phyloP scores from a whole-genome alignment of 2,888 invertebrate species.

The Protophormia terraenovae region DNA sequence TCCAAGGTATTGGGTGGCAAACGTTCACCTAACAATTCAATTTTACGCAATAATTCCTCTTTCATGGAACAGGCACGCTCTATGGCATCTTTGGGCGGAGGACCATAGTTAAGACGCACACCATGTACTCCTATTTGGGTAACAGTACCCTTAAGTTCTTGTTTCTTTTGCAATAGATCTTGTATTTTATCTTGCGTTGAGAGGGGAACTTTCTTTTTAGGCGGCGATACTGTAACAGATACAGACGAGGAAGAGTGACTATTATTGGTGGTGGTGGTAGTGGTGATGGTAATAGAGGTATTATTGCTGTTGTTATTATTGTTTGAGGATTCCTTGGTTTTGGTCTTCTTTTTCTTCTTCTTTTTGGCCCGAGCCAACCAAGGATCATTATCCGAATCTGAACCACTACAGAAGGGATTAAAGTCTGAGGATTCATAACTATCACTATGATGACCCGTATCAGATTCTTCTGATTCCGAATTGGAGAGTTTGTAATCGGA shows the following conservation, averaged over 20 bases:
- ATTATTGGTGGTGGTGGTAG: conserved; percentile 52
- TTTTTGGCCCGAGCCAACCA: conserved; percentile 89
- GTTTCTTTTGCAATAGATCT: conserved; percentile 84
- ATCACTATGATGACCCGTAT: conserved; percentile 79
- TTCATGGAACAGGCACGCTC: conserved; percentile 96
- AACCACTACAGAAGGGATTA: conserved; percentile 95
- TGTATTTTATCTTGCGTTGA: conserved; percentile 92
- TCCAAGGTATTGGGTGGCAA: conserved; percentile 98
- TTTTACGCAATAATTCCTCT: conserved; percentile 91
- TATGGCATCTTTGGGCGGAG: conserved; percentile 91
- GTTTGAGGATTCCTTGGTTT: conserved; percentile 71
- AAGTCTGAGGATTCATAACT: conserved; percentile 90
- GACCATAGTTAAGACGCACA: conserved; percentile 79
- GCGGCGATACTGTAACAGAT: conserved; percentile 53
- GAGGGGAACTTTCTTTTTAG: conserved; percentile 76
- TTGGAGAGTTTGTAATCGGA: conserved; percentile 79
- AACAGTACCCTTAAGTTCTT: conserved; percentile 79
- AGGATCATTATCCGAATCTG: conserved; percentile 91
- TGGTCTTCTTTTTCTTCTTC: conserved; percentile 77
- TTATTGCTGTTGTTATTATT: conserved; percentile 50
- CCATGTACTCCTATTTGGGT: conserved; percentile 80
- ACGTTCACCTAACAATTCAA: conserved; percentile 92
- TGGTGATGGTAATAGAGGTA: conserved; percentile 6
- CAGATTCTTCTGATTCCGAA: conserved; percentile 82
- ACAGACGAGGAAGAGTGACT: conserved; percentile 60